Conservation (phyloP, 2,888 invertebrate genomes). For the Phasia obesa region DNA sequence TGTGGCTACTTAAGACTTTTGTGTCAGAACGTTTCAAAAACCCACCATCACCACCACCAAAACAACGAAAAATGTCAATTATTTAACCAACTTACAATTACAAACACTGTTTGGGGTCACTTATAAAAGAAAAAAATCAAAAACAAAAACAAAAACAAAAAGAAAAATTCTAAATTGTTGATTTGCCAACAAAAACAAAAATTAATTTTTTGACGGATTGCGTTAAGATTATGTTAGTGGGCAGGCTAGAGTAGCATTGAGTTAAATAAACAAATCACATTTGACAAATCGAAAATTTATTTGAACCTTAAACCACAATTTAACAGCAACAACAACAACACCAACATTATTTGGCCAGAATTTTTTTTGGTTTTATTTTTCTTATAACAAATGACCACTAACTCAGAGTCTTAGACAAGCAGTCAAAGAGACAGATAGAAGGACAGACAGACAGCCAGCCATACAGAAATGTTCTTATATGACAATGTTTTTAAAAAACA, state of each 20-base stretch:
- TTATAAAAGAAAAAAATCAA: conserved; percentile 4
- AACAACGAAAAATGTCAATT: conserved; percentile 30
- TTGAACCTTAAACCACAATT: conserved; percentile 61
- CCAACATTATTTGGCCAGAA: conserved; percentile 17
- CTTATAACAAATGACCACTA: conserved; percentile 42
- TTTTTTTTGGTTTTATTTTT: conserved; percentile 52
- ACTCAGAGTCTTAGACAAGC: conserved; percentile 5
- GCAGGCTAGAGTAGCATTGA: conserved; percentile 41
- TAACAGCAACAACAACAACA: conserved; percentile 1
- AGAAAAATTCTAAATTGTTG: conserved; percentile 23
- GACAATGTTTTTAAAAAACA: conserved; percentile 37
- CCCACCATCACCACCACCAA: conserved; percentile 3
- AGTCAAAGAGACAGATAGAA: too few relatives aligned
- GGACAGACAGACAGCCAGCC: neutral
- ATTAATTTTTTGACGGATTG: conserved; percentile 57
- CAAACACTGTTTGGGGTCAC: conserved; percentile 43
- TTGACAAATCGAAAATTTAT: conserved; percentile 67
- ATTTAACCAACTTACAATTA: neutral
- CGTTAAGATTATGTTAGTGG: conserved; percentile 49
- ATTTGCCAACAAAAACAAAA: conserved; percentile 8
- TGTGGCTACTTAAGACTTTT: neutral
- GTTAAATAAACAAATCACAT: conserved; percentile 65
- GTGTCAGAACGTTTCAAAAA: conserved; percentile 6
- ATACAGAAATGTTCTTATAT: conserved; percentile 36
- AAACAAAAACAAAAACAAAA: too few relatives aligned